Percentiles rank a stretch among this genome's conserved stretches.
Conservation (phyloP, 2,113 vertebrate species). For the Scalopus aquaticus region DNA sequence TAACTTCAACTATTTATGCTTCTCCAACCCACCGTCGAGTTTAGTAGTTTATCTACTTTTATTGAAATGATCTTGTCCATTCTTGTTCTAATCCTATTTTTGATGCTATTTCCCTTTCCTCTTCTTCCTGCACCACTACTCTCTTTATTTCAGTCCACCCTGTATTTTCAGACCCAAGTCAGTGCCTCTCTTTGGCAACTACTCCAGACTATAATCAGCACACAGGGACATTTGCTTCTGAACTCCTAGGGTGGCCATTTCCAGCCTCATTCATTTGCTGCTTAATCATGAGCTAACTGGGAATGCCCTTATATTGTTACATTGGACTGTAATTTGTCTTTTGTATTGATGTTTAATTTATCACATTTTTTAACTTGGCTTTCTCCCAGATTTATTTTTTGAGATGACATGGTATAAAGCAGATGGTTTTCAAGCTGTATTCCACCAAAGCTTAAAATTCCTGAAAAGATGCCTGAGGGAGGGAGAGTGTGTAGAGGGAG, state of each 20-base stretch:
- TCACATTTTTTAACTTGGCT: constrained; percentile 49
- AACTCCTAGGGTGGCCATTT: background rate
- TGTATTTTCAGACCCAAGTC: background rate
- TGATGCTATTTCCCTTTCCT: background rate
- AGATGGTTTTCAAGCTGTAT: constrained; percentile 11
- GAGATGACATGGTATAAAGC: background rate
- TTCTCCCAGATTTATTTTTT: constrained; percentile 60
- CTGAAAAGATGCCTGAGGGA: background rate
- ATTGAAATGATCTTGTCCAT: background rate
- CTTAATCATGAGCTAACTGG: constrained; percentile 39
- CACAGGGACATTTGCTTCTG: background rate
- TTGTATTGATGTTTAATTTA: constrained; percentile 62
- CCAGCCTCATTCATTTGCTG: constrained; percentile 4
- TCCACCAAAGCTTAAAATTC: constrained; percentile 12
- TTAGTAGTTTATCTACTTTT: background rate
- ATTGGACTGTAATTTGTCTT: constrained; percentile 49
- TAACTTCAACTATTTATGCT: background rate
- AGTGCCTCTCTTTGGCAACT: background rate
- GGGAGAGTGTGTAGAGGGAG: background rate
- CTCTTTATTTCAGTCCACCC: background rate
- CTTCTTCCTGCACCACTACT: background rate
- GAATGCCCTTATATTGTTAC: constrained; percentile 43
- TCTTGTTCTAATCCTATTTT: background rate
- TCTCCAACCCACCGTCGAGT: background rate
- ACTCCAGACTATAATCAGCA: background rate